Evolutionary conservation across 2,113 vertebrate genomes (phyloP), one percentile per base, ranked within the genome.

Genomic region (Rhinopomastus cyanomelas): DNA sequence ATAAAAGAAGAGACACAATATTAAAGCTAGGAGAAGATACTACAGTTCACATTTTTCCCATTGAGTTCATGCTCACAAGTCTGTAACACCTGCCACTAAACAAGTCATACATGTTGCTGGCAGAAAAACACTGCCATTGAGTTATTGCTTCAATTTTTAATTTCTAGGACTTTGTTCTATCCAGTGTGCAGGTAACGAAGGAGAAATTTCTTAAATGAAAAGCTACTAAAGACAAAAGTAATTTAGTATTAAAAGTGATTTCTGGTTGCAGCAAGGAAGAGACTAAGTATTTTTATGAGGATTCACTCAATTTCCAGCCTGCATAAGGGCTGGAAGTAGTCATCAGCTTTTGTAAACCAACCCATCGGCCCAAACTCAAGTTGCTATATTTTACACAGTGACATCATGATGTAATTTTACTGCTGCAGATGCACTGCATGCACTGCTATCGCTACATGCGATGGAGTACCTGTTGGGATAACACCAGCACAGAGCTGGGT

Each of bases 61-160:
- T 29, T 61, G 53, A 93, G 42, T 84, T 94, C 86, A 75, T 10
- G 69, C 59, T 93, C 89, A 89, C 61, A 89, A 59, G 75, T 91
- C 84, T 79, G 56, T 86, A 88, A 59, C 57, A 64, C 72, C 91
- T 83, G 69, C 88, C 93, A 93, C 93, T 74, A 88, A 94, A 88
- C 69, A 83, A 88, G 83, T 84, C 73, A 81, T 73, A 86, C 66
- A 62, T 29, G 62, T 62, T 90, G 60, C 84, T 95, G 81, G 83
- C 92, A 95, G 83, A 91, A 69, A 94, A 55, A 79, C 67, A 30
- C 8, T 79, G 86, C 90, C 93, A 93, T 69, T 88, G 67, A 88
- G 93, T 91, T 60, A 62, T 39, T 59, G 87, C 16, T 94, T 94
- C 93, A 95, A 95, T 95, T 96, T 95, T 94, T 93, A 89, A 73